Percentiles rank a stretch among this genome's conserved stretches.
Evolutionary conservation across 2,113 vertebrate genomes (phyloP).

Genomic region (Tachysurus fulvidraco): DNA sequence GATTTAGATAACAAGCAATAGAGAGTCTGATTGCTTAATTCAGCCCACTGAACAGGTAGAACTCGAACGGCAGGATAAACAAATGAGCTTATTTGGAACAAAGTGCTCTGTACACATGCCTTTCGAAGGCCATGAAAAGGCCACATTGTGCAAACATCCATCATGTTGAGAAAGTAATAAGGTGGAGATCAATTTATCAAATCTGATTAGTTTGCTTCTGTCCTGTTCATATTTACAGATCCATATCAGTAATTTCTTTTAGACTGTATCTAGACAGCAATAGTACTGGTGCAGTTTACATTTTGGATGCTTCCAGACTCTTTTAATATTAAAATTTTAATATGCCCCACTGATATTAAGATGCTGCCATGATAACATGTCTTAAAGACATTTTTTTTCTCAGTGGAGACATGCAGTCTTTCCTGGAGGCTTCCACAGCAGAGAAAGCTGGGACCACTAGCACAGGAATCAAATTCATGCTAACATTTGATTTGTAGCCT

Average conservation of each 20-base stretch:
- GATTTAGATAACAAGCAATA: slow-evolving; percentile 21
- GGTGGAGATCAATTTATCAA: slow-evolving; percentile 62
- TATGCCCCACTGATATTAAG: not conserved
- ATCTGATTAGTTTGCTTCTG: slow-evolving; percentile 54
- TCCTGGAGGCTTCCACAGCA: not conserved
- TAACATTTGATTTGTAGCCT: slow-evolving; percentile 15
- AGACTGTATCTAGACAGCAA: slow-evolving; percentile 3
- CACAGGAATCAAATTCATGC: slow-evolving; percentile 37
- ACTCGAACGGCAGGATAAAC: slow-evolving; percentile 57
- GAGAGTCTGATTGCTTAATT: slow-evolving; percentile 50
- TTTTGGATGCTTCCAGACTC: not conserved
- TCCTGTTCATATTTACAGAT: slow-evolving; percentile 49
- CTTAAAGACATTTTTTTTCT: not conserved
- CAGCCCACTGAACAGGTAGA: slow-evolving; percentile 56
- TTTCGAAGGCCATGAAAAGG: slow-evolving; percentile 39
- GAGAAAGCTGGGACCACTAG: slow-evolving; percentile 9
- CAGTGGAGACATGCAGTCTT: not conserved
- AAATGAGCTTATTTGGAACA: slow-evolving; percentile 67
- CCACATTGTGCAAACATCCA: slow-evolving; percentile 52
- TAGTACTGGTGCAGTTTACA: slow-evolving; percentile 8
- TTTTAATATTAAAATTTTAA: slow-evolving; percentile 17
- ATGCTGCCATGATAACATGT: not conserved
- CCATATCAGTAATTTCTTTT: slow-evolving; percentile 19
- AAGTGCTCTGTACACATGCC: slow-evolving; percentile 37
- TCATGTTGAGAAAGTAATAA: slow-evolving; percentile 64